Evolutionary conservation across 2,113 vertebrate genomes (phyloP), one percentile per base, ranked within the genome.

Genomic region (Sander lucioperca): DNA sequence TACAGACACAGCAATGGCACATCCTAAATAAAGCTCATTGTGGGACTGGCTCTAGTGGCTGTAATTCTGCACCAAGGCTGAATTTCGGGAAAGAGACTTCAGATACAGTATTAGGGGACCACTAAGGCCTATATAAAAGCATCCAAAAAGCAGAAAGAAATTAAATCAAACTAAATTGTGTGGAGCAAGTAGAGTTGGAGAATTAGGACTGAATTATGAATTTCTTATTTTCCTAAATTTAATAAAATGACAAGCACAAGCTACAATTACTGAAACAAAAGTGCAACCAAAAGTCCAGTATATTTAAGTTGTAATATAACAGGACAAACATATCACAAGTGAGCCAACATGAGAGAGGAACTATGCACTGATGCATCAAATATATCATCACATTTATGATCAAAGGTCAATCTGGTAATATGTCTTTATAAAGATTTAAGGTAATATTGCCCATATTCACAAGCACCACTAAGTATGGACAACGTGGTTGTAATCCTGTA

Each of bases 141-240:
- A 27, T 27, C 27, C 27, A 27, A 27, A 27, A 27, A 27, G 27
- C 27, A 27, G 27, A 1, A 43, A 73, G 43, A 59, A 84, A 79
- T 77, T 48, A 67, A 74, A 84, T 47, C 23, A 65, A 58, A 75
- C 47, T 53, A 66, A 53, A 68, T 5, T 69, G 30, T 56, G 7
- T 30, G 27, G 59, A 43, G 9, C 39, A 51, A 69, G 25, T 16
- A 13, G 18, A 71, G 18, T 27, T 51, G 23, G 61, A 4, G 12
- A 36, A 50, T 58, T 18, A 11, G 8, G 39, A 39, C 39, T 39
- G 39, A 11, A 53, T 45, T 59, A 33, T 53, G 3, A 63, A 51
- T 59, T 13, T 45, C 1, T 33, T 57, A 33, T 3, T 27, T 3
- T 8, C n/a, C 12, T 27, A 43, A 57, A 65, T 48, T 15, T 14